Percentiles rank a stretch among this genome's conserved stretches.
These are phyloP conservation scores for Hippopotamus amphibius DNA, from an alignment of 2,113 vertebrate genomes.

Conservation along the genomic window DNA sequence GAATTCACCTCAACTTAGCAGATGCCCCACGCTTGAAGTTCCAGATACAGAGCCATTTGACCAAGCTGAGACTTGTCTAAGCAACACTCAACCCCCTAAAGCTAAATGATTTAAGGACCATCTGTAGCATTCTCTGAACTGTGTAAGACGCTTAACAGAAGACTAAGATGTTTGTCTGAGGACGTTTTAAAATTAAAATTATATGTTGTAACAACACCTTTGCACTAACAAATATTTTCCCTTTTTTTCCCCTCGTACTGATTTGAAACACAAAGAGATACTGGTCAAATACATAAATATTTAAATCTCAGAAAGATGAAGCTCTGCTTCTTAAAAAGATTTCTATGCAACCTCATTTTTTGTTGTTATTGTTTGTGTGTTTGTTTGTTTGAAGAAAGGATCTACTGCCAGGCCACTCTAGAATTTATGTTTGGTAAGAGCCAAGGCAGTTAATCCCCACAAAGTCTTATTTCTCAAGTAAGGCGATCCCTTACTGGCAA, in stretches of 20 bases:
- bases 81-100: not conserved
- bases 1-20: not conserved
- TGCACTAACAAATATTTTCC: not conserved
- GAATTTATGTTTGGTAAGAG: not conserved
- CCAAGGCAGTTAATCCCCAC: not conserved
- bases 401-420: not conserved
- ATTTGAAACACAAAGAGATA: not conserved
- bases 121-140: not conserved
- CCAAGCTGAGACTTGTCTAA: not conserved
- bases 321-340: slow-evolving; percentile 17
- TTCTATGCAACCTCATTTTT: not conserved
- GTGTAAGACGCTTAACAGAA: not conserved
- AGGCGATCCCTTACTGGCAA: not conserved
- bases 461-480: not conserved
- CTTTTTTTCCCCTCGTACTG: not conserved
- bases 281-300: not conserved
- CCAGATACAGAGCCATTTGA: not conserved
- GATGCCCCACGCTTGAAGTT: not conserved
- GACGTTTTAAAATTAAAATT: not conserved
- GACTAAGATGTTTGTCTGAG: not conserved
- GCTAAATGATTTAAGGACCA: not conserved
- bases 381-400: not conserved
- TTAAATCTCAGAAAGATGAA: slow-evolving; percentile 25
- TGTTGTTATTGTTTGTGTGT: not conserved
- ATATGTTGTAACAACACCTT: not conserved